Percentiles rank a stretch among this genome's conserved stretches.
Evolutionary conservation across 2,888 invertebrate genomes (phyloP).

Genomic region (Campopleginae sp.): DNA sequence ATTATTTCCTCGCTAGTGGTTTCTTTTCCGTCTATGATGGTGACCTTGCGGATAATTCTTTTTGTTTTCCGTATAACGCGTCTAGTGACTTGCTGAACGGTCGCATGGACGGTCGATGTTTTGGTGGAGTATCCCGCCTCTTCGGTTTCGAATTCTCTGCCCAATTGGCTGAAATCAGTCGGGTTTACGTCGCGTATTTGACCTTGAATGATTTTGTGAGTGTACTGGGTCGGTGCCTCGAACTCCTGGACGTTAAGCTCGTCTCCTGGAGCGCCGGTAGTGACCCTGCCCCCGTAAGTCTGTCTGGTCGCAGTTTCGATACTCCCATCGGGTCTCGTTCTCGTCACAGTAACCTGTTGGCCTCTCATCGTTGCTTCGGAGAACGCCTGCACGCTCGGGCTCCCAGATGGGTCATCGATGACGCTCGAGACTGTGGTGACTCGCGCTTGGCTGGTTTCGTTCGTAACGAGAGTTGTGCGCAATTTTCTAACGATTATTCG

Average conservation of each 20-base stretch:
- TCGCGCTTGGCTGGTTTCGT: slow-evolving; percentile 88
- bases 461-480: slow-evolving; percentile 87
- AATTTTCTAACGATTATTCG: slow-evolving; percentile 91
- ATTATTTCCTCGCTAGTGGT: slow-evolving; percentile 92
- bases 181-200: slow-evolving; percentile 85
- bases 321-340: slow-evolving; percentile 87
- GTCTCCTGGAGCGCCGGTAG: slow-evolving; percentile 87
- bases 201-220: slow-evolving; percentile 86
- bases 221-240: slow-evolving; percentile 87
- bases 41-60: slow-evolving; percentile 90
- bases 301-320: slow-evolving; percentile 87
- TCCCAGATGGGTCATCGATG: slow-evolving; percentile 84
- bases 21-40: slow-evolving; percentile 93
- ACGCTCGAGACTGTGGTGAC: slow-evolving; percentile 86
- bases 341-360: slow-evolving; percentile 87
- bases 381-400: slow-evolving; percentile 87
- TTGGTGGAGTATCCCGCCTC: slow-evolving; percentile 85
- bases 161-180: slow-evolving; percentile 73
- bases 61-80: slow-evolving; percentile 91
- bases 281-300: slow-evolving; percentile 88
- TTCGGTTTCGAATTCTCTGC: slow-evolving; percentile 68
- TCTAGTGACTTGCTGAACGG: slow-evolving; percentile 93
- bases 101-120: slow-evolving; percentile 90
- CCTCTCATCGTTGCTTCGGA: slow-evolving; percentile 89
- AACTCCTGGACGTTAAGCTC: slow-evolving; percentile 88